Conservation (phyloP, 2,888 invertebrate genomes). For the Embidobia sp. region DNA sequence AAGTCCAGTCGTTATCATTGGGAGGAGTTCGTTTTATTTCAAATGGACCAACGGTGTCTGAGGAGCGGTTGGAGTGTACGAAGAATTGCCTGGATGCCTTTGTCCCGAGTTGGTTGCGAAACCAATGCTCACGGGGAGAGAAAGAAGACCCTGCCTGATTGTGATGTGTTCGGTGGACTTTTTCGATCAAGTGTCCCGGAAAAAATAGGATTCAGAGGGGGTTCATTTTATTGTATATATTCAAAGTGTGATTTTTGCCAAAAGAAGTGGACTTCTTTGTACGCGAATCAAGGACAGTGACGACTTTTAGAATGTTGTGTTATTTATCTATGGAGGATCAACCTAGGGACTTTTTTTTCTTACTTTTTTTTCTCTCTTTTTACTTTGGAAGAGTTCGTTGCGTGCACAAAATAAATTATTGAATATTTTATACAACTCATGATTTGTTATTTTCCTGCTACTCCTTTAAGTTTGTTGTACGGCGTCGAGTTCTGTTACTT, state of each 20-base stretch:
- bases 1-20: no score
- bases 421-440: conserved; percentile 30
- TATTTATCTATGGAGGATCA: conserved; percentile 8
- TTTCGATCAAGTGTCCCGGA: not conserved
- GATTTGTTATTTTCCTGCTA: conserved; percentile 17
- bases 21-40: no score
- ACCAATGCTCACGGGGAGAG: no score
- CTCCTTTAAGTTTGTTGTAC: not conserved
- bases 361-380: no score
- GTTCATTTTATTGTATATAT: conserved; percentile 17
- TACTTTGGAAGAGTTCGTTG: conserved; percentile 41
- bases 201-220: conserved; percentile 1
- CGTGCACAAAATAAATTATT: conserved; percentile 49
- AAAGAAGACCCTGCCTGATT: no score
- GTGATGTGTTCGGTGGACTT: not conserved
- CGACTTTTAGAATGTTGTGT: conserved; percentile 12
- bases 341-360: no score
- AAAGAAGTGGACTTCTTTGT: conserved; percentile 5
- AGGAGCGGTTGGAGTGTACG: no score
- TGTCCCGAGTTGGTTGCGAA: no score
- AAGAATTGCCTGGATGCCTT: no score
- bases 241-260: not conserved
- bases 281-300: conserved; percentile 23
- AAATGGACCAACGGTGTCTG: no score
- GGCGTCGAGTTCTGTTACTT: no score